phyloP scores from a whole-genome alignment of 2,113 vertebrate genomes.

The Cricetomys ansorgei region DNA sequence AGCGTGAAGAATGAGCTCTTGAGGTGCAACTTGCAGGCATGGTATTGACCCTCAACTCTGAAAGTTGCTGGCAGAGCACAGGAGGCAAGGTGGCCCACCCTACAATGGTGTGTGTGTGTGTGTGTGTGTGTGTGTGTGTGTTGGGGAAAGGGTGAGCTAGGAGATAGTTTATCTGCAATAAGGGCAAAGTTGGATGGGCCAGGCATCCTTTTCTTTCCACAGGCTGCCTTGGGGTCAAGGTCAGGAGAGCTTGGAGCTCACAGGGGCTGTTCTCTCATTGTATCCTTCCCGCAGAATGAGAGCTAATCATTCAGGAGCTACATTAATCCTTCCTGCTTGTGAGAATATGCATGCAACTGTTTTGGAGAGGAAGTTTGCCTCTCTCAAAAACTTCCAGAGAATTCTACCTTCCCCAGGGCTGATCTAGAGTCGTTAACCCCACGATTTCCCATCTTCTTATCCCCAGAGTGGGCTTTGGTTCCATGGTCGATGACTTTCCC shows the following conservation, averaged over 20 bases:
- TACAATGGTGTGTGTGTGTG: too few relatives aligned
- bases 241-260: neutral
- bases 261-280: neutral
- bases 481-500: neutral
- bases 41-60: neutral
- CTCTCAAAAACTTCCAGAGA: constrained; percentile 44
- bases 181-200: neutral
- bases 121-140: neutral
- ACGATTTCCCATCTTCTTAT: neutral
- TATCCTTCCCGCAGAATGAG: neutral
- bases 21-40: constrained; percentile 26
- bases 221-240: neutral
- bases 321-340: constrained; percentile 2
- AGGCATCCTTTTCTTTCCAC: neutral
- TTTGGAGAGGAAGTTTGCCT: constrained; percentile 30
- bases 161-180: neutral
- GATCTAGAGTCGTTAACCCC: neutral
- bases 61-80: neutral
- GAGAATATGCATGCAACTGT: neutral
- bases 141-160: neutral
- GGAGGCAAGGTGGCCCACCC: neutral
- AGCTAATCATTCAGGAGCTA: constrained; percentile 14
- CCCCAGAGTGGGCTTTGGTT: neutral
- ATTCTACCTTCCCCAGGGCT: neutral
- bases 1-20: constrained; percentile 28